phyloP scores from a whole-genome alignment of 2,888 invertebrate genomes.

The Amphipoea oculea region DNA sequence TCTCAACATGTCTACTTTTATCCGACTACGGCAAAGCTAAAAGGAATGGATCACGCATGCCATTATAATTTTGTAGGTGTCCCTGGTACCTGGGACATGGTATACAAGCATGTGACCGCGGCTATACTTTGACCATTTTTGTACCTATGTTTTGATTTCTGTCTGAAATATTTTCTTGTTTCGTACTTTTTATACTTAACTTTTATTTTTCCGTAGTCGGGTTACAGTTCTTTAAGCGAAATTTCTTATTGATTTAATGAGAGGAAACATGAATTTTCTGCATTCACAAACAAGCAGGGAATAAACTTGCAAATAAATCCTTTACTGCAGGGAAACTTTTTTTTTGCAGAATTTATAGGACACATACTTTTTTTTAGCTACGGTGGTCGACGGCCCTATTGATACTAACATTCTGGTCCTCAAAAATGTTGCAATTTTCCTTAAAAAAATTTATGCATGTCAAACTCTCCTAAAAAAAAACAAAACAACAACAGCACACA shows the following conservation, averaged over 20 bases:
- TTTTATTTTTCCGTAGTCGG: no score
- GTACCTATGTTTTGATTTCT: no score
- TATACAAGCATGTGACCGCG: no score
- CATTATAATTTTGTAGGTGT: no score
- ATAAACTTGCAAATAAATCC: background rate
- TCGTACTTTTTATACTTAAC: no score
- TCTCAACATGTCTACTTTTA: no score
- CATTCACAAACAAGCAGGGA: background rate
- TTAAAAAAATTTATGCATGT: background rate
- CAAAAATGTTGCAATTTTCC: background rate
- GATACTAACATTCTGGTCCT: background rate
- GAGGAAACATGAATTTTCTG: background rate
- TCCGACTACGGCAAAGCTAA: no score
- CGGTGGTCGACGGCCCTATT: background rate
- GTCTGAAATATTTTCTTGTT: no score
- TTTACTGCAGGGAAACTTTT: background rate
- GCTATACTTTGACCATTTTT: no score
- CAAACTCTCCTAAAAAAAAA: background rate
- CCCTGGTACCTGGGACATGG: no score
- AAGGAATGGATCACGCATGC: no score
- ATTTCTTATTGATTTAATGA: background rate
- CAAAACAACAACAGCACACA: background rate
- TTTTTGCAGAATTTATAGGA: background rate
- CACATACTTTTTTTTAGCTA: background rate
- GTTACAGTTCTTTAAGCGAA: no score